Percentiles rank a stretch among this genome's conserved stretches.
Conservation (phyloP, 1,140 invertebrate genomes). For the Anastatus disparis region DNA sequence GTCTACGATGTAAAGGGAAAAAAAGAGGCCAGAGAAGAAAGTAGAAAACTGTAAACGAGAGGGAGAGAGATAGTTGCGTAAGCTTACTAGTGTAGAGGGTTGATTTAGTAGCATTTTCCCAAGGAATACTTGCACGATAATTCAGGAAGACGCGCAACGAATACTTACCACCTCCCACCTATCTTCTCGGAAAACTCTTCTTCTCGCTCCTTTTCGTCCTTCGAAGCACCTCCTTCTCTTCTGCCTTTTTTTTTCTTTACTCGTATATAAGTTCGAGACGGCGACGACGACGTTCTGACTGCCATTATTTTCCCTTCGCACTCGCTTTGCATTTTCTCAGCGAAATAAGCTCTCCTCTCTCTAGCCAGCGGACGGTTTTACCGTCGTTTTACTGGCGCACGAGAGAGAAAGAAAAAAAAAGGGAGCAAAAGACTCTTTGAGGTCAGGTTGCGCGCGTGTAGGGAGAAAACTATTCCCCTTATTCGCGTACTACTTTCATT, state of each 20-base stretch:
- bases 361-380: conserved; percentile 43
- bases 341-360: conserved; percentile 51
- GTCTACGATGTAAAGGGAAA: background rate
- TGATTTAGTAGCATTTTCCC: conserved; percentile 62
- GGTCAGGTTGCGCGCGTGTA: conserved; percentile 24
- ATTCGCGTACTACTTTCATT: background rate
- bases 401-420: background rate
- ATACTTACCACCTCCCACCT: conserved; percentile 53
- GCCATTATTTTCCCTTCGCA: conserved; percentile 53
- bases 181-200: conserved; percentile 21
- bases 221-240: background rate
- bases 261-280: background rate
- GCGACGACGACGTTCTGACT: conserved; percentile 22
- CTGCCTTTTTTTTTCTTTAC: background rate
- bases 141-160: conserved; percentile 59
- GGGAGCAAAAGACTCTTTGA: conserved; percentile 38
- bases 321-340: conserved; percentile 48
- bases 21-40: background rate
- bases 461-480: too few species aligned
- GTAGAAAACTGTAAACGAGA: conserved; percentile 14
- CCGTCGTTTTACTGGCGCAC: conserved; percentile 46
- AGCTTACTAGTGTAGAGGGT: conserved; percentile 40
- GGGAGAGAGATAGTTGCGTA: too few species aligned
- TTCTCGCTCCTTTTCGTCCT: conserved; percentile 29
- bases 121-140: conserved; percentile 60